phyloP scores from a whole-genome alignment of 2,888 invertebrate genomes.

The Auanema sp. region DNA sequence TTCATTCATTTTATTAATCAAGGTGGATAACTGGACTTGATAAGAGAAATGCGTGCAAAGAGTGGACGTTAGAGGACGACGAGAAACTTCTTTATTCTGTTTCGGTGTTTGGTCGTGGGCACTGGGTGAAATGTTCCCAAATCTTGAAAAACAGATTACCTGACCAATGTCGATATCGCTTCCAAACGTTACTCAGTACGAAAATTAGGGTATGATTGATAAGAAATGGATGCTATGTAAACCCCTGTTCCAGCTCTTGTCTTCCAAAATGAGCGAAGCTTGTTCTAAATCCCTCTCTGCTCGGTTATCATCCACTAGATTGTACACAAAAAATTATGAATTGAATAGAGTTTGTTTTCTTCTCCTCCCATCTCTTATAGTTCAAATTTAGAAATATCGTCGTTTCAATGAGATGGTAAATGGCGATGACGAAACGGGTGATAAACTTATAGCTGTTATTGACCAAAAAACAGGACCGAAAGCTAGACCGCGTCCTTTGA shows the following conservation, averaged over 20 bases:
- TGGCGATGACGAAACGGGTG: constrained; percentile 4
- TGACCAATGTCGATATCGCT: constrained; percentile 25
- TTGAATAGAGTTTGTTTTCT: constrained; percentile 9
- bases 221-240: too few species aligned
- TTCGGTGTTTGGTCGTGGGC: constrained; percentile 70
- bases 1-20: too few species aligned
- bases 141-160: constrained; percentile 42
- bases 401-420: constrained; percentile 12
- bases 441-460: constrained; percentile 7
- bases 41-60: constrained; percentile 28
- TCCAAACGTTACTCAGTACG: constrained; percentile 28
- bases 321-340: too few species aligned
- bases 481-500: too few species aligned
- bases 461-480: background rate
- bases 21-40: constrained; percentile 50
- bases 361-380: background rate
- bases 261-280: background rate
- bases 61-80: constrained; percentile 76
- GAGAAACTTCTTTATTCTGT: constrained; percentile 72
- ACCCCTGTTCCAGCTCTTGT: background rate
- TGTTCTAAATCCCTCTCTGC: background rate
- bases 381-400: constrained; percentile 12
- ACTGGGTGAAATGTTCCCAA: constrained; percentile 33
- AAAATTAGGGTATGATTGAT: constrained; percentile 33
- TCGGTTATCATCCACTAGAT: too few species aligned